A percentile compares a stretch with the other conserved stretches of the same genome.
phyloP scores from a whole-genome alignment of 2,888 invertebrate genomes.

The Melinaea menophilus region DNA sequence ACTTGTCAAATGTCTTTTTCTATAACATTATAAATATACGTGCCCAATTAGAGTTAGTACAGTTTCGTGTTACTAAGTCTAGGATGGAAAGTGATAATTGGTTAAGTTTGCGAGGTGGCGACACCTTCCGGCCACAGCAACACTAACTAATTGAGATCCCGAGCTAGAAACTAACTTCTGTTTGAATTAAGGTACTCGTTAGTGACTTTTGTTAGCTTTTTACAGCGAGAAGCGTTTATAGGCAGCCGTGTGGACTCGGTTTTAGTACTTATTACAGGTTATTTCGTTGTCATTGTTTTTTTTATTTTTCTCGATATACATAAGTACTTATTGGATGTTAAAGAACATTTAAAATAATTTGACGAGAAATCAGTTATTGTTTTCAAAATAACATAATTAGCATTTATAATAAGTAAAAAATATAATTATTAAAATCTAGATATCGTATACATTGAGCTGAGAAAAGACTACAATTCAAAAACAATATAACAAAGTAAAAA shows the following conservation, averaged over 20 bases:
- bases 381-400: too few relatives aligned
- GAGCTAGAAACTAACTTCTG: slow-evolving; percentile 51
- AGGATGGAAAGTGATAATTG: slow-evolving; percentile 48
- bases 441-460: too few relatives aligned
- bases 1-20: not conserved
- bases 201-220: slow-evolving; percentile 61
- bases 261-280: too few relatives aligned
- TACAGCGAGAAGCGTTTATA: slow-evolving; percentile 51
- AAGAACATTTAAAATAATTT: too few relatives aligned
- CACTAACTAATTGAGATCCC: slow-evolving; percentile 59
- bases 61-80: slow-evolving; percentile 11
- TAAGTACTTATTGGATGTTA: too few relatives aligned
- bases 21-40: not conserved
- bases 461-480: slow-evolving; percentile 10
- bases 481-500: too few relatives aligned
- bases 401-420: too few relatives aligned
- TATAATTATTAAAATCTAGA: not conserved
- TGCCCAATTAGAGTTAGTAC: slow-evolving; percentile 1
- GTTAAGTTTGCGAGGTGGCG: slow-evolving; percentile 49
- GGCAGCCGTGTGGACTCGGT: slow-evolving; percentile 37
- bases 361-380: too few relatives aligned
- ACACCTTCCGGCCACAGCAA: slow-evolving; percentile 38
- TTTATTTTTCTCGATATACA: too few relatives aligned
- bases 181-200: slow-evolving; percentile 68
- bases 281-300: too few relatives aligned